phyloP scores from a whole-genome alignment of 2,888 invertebrate species.

The Hirtodrosophila alboralis region DNA sequence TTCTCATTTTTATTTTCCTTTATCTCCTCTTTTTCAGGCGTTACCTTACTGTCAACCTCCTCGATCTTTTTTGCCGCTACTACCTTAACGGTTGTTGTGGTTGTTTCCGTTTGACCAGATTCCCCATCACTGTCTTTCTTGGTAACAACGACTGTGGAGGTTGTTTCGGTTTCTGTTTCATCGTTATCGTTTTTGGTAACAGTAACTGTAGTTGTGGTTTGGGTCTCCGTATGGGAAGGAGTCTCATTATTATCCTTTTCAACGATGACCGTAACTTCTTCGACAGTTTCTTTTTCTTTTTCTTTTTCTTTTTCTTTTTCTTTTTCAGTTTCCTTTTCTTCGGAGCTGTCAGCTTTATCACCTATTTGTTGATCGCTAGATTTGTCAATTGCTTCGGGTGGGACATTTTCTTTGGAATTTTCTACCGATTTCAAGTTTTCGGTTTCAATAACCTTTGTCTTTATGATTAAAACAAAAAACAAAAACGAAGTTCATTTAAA shows the following conservation, averaged over 20 bases:
- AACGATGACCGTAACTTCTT: constrained; percentile 3
- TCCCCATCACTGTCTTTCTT: neutral
- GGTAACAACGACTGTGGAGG: neutral
- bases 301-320: no score
- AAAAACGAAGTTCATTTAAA: constrained; percentile 6
- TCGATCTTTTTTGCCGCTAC: neutral
- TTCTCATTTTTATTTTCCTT: neutral
- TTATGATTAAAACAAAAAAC: constrained; percentile 24
- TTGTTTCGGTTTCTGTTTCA: constrained; percentile 1
- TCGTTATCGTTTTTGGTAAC: constrained; percentile 12
- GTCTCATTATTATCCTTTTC: constrained; percentile 5
- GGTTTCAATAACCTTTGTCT: constrained; percentile 28
- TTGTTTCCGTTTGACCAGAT: neutral
- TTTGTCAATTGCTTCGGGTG: constrained; percentile 14
- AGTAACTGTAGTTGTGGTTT: constrained; percentile 18
- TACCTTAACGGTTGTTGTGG: neutral
- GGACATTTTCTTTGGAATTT: constrained; percentile 16
- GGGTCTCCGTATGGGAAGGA: constrained; percentile 7
- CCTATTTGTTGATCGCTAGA: neutral
- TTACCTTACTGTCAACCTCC: neutral
- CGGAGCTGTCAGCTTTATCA: constrained; percentile 14
- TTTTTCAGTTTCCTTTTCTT: neutral
- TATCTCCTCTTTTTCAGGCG: neutral
- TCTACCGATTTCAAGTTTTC: constrained; percentile 17
- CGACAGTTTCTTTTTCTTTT: neutral